Conservation (phyloP, 2,888 invertebrate species). For the Zygothrica quintamaculata region DNA sequence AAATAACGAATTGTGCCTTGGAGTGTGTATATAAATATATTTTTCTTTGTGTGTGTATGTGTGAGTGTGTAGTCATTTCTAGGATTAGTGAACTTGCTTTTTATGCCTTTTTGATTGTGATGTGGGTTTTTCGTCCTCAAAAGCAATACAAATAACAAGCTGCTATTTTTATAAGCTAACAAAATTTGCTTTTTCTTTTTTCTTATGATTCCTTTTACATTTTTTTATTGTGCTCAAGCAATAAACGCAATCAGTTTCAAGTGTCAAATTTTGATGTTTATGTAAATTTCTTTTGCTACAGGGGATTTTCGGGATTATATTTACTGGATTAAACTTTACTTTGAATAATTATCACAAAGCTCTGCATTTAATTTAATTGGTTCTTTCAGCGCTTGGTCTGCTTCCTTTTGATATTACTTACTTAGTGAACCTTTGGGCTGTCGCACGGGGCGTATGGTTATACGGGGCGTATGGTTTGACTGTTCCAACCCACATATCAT, state of each 20-base stretch:
- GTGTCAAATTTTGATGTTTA: constrained; percentile 32
- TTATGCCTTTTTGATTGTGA: constrained; percentile 33
- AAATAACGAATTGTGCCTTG: constrained; percentile 12
- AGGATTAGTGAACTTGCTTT: constrained; percentile 10
- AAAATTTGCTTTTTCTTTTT: constrained; percentile 23
- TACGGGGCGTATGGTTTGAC: constrained; percentile 15
- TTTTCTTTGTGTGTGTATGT: background rate
- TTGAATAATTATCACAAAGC: constrained; percentile 33
- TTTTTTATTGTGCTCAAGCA: constrained; percentile 13
- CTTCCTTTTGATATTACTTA: constrained; percentile 2
- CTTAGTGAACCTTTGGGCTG: too few species aligned
- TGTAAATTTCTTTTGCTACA: constrained; percentile 10
- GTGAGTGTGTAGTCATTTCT: constrained; percentile 13
- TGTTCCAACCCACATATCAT: background rate
- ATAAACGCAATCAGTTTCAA: constrained; percentile 41
- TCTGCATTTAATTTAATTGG: constrained; percentile 36
- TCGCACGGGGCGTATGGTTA: constrained; percentile 58
- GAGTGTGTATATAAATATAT: constrained; percentile 3
- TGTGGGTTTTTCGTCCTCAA: constrained; percentile 36
- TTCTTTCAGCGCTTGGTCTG: too few species aligned
- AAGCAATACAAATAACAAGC: constrained; percentile 18
- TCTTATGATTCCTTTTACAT: background rate
- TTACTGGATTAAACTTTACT: constrained; percentile 20
- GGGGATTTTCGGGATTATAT: constrained; percentile 10
- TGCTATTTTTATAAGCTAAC: constrained; percentile 37